Percentiles rank a stretch among this genome's conserved stretches.
phyloP scores from a whole-genome alignment of 2,888 invertebrate species.

The Thera britannica region DNA sequence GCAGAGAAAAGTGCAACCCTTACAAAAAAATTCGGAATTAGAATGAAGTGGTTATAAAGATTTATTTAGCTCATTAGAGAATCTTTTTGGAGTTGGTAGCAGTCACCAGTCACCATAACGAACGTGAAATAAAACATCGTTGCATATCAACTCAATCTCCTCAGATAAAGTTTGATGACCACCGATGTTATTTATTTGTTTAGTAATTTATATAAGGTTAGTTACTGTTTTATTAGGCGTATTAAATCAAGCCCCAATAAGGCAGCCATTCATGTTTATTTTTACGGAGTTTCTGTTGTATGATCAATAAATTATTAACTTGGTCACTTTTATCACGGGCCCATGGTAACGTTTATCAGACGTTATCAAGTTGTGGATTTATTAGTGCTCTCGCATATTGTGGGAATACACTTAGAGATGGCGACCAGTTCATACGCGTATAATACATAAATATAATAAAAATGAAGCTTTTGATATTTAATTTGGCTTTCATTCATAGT shows the following conservation, averaged over 20 bases:
- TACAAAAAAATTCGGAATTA: constrained; percentile 8
- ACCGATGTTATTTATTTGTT: constrained; percentile 83
- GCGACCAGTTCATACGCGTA: not conserved
- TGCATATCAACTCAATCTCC: constrained; percentile 58
- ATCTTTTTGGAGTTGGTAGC: constrained; percentile 29
- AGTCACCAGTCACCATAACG: constrained; percentile 31
- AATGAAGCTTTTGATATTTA: no score
- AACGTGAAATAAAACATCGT: constrained; percentile 53
- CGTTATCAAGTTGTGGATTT: constrained; percentile 64
- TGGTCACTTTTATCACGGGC: constrained; percentile 83
- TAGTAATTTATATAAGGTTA: constrained; percentile 85
- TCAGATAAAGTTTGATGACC: constrained; percentile 78
- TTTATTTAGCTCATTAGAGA: constrained; percentile 26
- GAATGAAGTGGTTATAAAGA: constrained; percentile 10
- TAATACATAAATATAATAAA: no score
- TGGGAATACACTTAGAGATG: constrained; percentile 24
- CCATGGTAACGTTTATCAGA: constrained; percentile 73
- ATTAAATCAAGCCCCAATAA: constrained; percentile 85
- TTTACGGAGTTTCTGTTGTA: constrained; percentile 84
- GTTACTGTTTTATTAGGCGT: constrained; percentile 83
- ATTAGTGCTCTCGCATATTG: constrained; percentile 24
- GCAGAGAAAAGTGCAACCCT: not conserved
- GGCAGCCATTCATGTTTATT: constrained; percentile 85
- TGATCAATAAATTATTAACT: constrained; percentile 81
- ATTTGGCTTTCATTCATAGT: no score